phyloP scores from a whole-genome alignment of 2,797 vertebrate species.

The Sylvilagus floridanus region DNA sequence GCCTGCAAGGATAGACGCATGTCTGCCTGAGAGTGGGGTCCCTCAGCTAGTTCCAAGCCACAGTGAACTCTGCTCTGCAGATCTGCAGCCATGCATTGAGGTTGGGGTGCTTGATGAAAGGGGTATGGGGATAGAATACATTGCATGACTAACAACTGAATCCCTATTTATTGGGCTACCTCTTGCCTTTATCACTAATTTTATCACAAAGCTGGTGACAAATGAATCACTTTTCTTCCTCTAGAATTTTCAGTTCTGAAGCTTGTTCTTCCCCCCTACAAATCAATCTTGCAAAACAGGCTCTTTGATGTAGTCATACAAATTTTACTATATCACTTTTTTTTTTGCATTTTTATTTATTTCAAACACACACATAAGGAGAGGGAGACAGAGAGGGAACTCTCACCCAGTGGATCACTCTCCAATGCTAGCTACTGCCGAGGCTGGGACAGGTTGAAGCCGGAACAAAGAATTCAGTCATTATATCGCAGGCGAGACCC shows the following conservation, averaged over 20 bases:
- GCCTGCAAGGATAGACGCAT: not conserved
- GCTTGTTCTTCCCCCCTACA: not conserved
- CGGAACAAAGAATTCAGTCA: too few relatives aligned
- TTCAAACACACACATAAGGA: too few relatives aligned
- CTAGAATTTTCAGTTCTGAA: not conserved
- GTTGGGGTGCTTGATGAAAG: not conserved
- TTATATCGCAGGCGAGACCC: too few relatives aligned
- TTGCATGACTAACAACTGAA: not conserved
- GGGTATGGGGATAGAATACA: too few relatives aligned
- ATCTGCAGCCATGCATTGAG: rapidly evolving
- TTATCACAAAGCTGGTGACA: not conserved
- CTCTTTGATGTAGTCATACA: not conserved
- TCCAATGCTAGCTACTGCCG: too few relatives aligned
- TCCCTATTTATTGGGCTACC: not conserved
- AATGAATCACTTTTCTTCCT: not conserved
- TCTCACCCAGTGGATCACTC: too few relatives aligned
- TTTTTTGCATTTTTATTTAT: too few relatives aligned
- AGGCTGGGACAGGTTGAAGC: too few relatives aligned
- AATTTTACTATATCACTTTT: not conserved
- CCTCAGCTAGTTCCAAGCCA: not conserved
- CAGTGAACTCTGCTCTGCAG: not conserved
- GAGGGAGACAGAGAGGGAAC: too few relatives aligned
- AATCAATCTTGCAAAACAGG: not conserved
- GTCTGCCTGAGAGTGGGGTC: not conserved
- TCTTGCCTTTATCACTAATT: not conserved